Percentiles rank a stretch among this genome's conserved stretches.
Conservation (phyloP, 2,888 invertebrate species). For the Melipona bicolor region DNA sequence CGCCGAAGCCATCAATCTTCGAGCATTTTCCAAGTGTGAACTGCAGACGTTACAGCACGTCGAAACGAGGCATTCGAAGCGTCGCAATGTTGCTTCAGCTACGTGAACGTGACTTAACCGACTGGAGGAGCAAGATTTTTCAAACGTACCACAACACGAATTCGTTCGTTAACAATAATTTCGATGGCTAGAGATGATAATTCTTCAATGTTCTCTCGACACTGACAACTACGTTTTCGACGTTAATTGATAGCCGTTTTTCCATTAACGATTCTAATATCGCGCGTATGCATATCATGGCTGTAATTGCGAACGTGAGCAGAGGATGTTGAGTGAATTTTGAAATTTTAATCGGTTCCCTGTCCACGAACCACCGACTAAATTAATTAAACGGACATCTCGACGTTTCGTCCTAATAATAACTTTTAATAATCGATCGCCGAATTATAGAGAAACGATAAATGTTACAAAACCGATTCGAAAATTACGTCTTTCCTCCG, state of each 20-base stretch:
- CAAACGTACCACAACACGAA: background rate
- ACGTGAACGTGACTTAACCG: slow-evolving; percentile 57
- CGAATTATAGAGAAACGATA: slow-evolving; percentile 35
- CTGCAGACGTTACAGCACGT: slow-evolving; percentile 11
- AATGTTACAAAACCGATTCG: background rate
- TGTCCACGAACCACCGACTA: background rate
- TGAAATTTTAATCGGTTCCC: slow-evolving; percentile 47
- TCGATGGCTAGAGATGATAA: slow-evolving; percentile 19
- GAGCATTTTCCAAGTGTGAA: slow-evolving; percentile 20
- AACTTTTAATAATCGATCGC: slow-evolving; percentile 32
- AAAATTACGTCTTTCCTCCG: background rate
- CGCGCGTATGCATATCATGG: slow-evolving; percentile 2
- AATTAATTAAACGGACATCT: slow-evolving; percentile 52
- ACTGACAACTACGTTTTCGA: slow-evolving; percentile 53
- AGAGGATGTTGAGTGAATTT: slow-evolving; percentile 45
- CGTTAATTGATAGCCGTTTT: slow-evolving; percentile 64
- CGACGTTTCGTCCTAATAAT: slow-evolving; percentile 10
- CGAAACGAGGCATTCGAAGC: slow-evolving; percentile 30
- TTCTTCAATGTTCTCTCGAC: slow-evolving; percentile 49
- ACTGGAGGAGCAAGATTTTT: background rate
- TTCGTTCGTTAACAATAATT: slow-evolving; percentile 17
- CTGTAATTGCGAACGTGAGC: too few species aligned
- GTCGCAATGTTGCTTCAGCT: slow-evolving; percentile 21
- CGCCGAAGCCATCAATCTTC: slow-evolving; percentile 42
- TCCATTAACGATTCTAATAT: slow-evolving; percentile 50